Evolutionary conservation across 2,113 vertebrate species (phyloP), one percentile per base, ranked within the genome.

Genomic region (Chrysochloris asiatica): DNA sequence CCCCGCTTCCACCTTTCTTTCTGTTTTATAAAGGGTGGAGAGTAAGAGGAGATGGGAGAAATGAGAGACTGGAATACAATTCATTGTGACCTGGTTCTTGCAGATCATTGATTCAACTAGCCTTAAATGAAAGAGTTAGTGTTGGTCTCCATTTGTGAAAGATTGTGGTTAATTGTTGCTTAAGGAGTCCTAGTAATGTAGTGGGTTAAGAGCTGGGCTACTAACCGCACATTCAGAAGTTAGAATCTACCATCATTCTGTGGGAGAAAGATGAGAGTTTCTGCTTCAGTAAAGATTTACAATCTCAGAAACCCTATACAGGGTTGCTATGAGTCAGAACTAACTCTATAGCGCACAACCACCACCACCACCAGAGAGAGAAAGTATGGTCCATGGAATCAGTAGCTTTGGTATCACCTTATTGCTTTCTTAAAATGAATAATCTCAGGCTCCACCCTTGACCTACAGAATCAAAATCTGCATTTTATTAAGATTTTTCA

Each of bases 31-130:
- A 72, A 90, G 21, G 2, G 1, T 50, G 3, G 65, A 76, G 54
- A 30, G 48, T 48, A 89, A 61, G 48, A 63, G 80, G n/a, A 79
- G 21, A n/a, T 48, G 16, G n/a, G 84, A 84, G 52, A 83, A 11
- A 76, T 45, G 28, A 79, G 63, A 75, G 86, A 82, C 17, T 43
- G 13, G 50, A 81, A 65, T 22, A 50, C 8, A 17, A 30, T 77
- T 48, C 63, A 54, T 61, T n/a, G 61, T 50, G 67, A 81, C 30
- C 19, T 61, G 10, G 77, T 90, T 92, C 65, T 86, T 94, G 83
- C 48, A 89, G 48, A 88, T 63, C 45, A 71, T 30, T 50, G 28
- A 21, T 26, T 92, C 12, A 73, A 48, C 59, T 69, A 85, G 8
- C 52, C 50, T 91, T 88, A 41, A 86, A 79, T 72, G 43, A 65